Evolutionary conservation across 1,140 invertebrate species (phyloP).

Genomic region (Cyclina sinensis): DNA sequence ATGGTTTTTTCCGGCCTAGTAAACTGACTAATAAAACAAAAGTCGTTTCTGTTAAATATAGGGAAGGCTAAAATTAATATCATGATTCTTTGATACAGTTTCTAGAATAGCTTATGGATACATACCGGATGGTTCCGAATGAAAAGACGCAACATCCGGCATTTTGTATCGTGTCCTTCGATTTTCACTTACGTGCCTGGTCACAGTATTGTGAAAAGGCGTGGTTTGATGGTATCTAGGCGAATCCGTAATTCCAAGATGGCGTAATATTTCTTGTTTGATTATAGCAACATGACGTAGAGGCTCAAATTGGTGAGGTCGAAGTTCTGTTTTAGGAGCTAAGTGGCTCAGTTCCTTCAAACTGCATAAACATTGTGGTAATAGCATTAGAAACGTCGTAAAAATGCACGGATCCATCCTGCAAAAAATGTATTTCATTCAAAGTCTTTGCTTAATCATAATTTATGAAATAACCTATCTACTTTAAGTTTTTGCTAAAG

Average conservation of each 20-base stretch:
- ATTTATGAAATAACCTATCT: too few species aligned
- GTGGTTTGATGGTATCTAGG: not conserved
- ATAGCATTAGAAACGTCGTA: not conserved
- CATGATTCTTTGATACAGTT: too few species aligned
- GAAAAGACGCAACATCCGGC: not conserved
- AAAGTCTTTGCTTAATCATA: too few species aligned
- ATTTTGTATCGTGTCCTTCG: not conserved
- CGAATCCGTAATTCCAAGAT: not conserved
- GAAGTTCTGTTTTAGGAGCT: not conserved
- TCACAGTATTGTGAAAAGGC: not conserved
- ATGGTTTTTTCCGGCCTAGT: too few species aligned
- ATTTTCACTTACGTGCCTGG: not conserved
- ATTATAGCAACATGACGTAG: not conserved
- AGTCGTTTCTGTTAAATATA: too few species aligned
- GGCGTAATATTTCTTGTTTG: constrained; percentile 15
- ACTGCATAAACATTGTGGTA: not conserved
- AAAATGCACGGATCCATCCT: not conserved
- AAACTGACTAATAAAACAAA: too few species aligned
- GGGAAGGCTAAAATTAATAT: too few species aligned
- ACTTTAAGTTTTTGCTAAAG: too few species aligned
- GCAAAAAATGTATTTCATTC: not conserved
- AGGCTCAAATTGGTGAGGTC: not conserved
- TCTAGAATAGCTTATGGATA: too few species aligned
- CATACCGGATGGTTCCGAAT: constrained; percentile 3
- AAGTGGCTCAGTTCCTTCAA: not conserved